Conservation (phyloP, 1,140 invertebrate species). For the Caenorhabditis tropicalis region DNA sequence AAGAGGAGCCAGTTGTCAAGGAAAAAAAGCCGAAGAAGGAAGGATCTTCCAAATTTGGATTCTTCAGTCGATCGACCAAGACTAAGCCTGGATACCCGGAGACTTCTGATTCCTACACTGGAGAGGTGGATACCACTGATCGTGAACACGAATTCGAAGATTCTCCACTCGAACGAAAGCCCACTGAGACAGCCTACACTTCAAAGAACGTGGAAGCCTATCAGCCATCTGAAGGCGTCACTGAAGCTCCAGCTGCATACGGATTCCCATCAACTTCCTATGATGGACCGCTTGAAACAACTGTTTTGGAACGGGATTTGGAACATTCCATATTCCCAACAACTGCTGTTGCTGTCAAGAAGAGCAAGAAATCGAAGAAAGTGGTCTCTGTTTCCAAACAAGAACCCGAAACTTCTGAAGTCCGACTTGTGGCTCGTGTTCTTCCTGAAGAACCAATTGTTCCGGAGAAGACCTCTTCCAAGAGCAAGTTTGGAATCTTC, state of each 20-base stretch:
- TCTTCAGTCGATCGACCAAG: background rate
- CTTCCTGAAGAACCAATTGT: background rate
- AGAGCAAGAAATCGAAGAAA: background rate
- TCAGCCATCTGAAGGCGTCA: background rate
- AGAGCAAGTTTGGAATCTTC: background rate
- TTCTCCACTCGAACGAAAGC: background rate
- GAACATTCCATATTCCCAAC: background rate
- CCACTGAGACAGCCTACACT: background rate
- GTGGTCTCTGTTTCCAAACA: too few relatives aligned
- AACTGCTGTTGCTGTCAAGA: background rate
- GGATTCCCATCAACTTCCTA: conserved; percentile 52
- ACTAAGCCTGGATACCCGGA: background rate
- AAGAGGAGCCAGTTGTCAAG: background rate
- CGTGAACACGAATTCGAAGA: background rate
- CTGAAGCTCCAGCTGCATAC: conserved; percentile 40
- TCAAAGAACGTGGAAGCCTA: background rate
- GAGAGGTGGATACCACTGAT: conserved; percentile 4
- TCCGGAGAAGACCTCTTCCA: background rate
- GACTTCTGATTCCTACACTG: conserved; percentile 10
- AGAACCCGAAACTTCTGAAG: background rate
- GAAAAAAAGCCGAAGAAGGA: background rate
- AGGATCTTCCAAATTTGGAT: background rate
- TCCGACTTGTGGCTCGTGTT: background rate
- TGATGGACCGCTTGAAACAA: conserved; percentile 54
- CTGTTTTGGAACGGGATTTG: conserved; percentile 40